Evolutionary conservation across 2,113 vertebrate species (phyloP), one percentile per base, ranked within the genome.

Genomic region (Narcine bancroftii): DNA sequence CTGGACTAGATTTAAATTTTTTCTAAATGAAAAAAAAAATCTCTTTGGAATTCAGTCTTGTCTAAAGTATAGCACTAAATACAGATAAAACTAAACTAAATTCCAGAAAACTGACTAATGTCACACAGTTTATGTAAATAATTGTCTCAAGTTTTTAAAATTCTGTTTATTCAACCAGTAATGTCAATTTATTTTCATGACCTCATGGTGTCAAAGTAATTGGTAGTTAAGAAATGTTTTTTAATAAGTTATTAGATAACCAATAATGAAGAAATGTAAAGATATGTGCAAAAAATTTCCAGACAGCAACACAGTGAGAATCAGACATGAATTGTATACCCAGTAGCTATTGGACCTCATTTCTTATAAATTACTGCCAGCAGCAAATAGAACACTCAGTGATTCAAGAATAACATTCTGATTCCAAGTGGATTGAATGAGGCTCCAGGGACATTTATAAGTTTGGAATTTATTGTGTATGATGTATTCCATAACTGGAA

Each of bases 101-200:
- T 87, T 60, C 81, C 81, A 87, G 81, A 36, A 63, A 60, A 87
- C 81, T 87, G 79, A 83, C 45, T 83, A 87, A 87, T 36, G 53
- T 36, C 15, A 53, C 56, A 21, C 33, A 87, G 53, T 50, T 10
- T 9, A 81, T 53, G 77, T 87, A 87, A 87, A 87, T 87, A 87
- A 87, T 60, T 85, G 81, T 36, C 81, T 60, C 53, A 60, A 85
- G 7, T 87, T 87, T 17, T 36, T 36, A 60, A 85, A 36, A 60
- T 85, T 85, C 81, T 60, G 50, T 85, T 85, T 56, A 56, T 85
- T 87, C 81, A 87, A 87, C 53, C 19, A 21, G 81, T 60, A 60
- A 19, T 87, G 53, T 36, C n/a, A 63, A 19, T 87, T 63, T 87
- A 87, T 60, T 87, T 87, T 87, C 53, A 36, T 63, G 81, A 56